Percentiles rank a stretch among this genome's conserved stretches.
Conservation (phyloP, 1,140 invertebrate species). For the Scylla paramamosain region DNA sequence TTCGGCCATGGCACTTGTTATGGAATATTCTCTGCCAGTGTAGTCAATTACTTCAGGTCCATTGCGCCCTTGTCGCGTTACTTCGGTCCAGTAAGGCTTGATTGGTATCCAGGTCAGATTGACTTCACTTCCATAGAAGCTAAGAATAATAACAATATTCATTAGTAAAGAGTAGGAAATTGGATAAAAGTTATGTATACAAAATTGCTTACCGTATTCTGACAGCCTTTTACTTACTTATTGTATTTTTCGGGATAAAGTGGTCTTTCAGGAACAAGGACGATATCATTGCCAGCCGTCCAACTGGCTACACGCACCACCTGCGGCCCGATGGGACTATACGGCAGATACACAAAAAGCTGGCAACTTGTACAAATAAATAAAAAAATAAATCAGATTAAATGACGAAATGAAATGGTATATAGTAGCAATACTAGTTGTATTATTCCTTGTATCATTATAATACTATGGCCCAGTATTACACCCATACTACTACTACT, state of each 20-base stretch:
- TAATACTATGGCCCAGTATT: too few relatives aligned
- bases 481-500: too few relatives aligned
- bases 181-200: too few relatives aligned
- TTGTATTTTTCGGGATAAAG: constrained; percentile 5
- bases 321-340: neutral
- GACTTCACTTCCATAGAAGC: neutral
- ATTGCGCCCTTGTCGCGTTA: neutral
- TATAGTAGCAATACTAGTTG: too few relatives aligned
- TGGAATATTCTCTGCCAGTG: neutral
- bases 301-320: neutral
- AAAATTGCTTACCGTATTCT: too few relatives aligned
- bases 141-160: neutral
- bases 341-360: neutral
- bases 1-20: neutral
- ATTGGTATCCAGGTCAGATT: neutral
- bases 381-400: neutral
- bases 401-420: too few relatives aligned
- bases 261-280: neutral
- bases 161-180: too few relatives aligned
- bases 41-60: neutral
- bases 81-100: neutral
- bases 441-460: too few relatives aligned
- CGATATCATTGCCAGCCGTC: neutral
- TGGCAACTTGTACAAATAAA: neutral
- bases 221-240: neutral